Conservation (phyloP, 2,113 vertebrate species). For the Orthonyx spaldingii region DNA sequence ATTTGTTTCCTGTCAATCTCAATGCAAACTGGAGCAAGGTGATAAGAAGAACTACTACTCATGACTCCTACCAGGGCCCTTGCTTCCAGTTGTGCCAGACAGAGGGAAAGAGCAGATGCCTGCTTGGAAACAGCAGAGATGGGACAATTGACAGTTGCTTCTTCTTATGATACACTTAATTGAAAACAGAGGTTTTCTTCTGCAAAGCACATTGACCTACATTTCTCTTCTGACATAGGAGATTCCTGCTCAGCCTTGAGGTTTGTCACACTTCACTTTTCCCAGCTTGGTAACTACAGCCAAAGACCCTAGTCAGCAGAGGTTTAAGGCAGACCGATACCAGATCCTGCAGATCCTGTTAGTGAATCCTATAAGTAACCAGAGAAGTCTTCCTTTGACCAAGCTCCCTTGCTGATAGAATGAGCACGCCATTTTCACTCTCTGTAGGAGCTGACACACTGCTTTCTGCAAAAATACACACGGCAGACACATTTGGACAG, state of each 20-base stretch:
- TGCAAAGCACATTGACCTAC: neutral
- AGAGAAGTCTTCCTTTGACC: neutral
- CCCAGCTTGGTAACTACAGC: neutral
- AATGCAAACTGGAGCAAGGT: neutral
- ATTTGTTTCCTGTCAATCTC: constrained; percentile 12
- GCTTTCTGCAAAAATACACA: neutral
- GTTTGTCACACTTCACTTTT: neutral
- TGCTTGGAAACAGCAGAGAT: neutral
- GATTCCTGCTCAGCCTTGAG: neutral
- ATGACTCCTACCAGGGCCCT: neutral
- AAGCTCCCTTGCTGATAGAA: neutral
- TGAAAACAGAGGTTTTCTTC: neutral
- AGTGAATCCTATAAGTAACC: neutral
- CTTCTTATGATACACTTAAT: neutral
- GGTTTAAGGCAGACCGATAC: neutral
- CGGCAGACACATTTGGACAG: neutral
- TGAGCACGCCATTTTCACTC: neutral
- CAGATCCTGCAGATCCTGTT: neutral
- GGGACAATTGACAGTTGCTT: neutral
- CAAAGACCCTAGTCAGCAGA: neutral
- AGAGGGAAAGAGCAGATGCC: neutral
- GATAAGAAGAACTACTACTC: neutral
- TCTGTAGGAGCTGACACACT: neutral
- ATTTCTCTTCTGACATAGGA: neutral
- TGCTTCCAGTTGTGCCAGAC: neutral